Evolutionary conservation across 1,140 invertebrate species (phyloP).

Genomic region (Rhopalosiphum maidis): DNA sequence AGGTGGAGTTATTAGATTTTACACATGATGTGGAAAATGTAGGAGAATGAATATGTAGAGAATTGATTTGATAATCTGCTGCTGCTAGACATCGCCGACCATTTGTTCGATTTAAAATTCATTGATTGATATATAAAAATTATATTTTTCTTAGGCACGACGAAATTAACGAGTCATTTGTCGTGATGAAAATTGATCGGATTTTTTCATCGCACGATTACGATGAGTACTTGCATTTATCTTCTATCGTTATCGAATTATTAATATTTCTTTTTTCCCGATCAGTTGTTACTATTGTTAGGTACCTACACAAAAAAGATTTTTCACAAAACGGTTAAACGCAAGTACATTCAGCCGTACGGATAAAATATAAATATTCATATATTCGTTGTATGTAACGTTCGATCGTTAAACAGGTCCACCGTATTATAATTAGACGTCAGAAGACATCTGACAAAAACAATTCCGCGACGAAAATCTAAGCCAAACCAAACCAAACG

Average conservation of each 20-base stretch:
- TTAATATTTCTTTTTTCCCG: not conserved
- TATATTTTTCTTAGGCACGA: not conserved
- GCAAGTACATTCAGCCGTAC: not conserved
- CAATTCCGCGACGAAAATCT: not conserved
- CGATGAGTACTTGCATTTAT: not conserved
- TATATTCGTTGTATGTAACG: not conserved
- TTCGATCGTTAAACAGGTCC: not conserved
- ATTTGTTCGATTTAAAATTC: no score
- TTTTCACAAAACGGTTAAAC: not conserved
- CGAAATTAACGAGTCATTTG: not conserved
- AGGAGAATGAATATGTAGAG: no score
- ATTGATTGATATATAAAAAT: not conserved
- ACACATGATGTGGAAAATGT: not conserved
- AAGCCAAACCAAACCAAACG: not conserved
- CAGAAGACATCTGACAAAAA: not conserved
- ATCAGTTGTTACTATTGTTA: not conserved
- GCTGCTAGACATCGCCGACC: not conserved
- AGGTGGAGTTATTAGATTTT: not conserved
- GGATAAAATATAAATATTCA: not conserved
- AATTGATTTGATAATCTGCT: not conserved
- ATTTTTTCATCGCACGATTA: not conserved
- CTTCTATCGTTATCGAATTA: not conserved
- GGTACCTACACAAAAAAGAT: not conserved
- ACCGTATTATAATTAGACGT: not conserved
- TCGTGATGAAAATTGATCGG: not conserved